Conservation (phyloP, 2,797 vertebrate species). For the Okamejei kenojei region DNA sequence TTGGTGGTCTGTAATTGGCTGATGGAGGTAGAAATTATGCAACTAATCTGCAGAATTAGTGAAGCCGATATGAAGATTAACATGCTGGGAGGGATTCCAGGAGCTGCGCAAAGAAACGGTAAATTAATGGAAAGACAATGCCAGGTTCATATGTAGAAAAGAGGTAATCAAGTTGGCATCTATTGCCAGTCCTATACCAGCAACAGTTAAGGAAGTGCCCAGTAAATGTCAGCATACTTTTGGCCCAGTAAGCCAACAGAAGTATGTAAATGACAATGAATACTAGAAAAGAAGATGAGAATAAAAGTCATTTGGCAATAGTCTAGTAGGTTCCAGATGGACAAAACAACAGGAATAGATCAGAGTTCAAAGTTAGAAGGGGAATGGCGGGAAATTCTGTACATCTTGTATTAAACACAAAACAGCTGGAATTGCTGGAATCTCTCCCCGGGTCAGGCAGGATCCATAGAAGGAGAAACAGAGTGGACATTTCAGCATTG, state of each 20-base stretch:
- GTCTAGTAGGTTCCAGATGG: neutral
- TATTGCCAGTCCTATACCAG: neutral
- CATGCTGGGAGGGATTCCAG: neutral
- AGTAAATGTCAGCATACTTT: neutral
- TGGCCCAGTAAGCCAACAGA: neutral
- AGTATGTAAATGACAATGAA: neutral
- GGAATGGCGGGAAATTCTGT: no score
- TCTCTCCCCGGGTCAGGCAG: no score
- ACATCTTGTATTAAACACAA: no score
- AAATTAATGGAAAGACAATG: neutral
- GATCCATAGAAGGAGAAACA: no score
- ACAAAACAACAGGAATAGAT: neutral
- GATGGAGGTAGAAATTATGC: no score
- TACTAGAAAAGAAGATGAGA: neutral
- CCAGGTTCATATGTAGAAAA: neutral
- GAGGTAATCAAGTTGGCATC: neutral
- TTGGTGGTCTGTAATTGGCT: no score
- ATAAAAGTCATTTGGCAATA: neutral
- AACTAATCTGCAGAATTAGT: no score
- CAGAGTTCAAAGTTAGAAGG: neutral
- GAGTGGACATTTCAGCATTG: no score
- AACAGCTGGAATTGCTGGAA: no score
- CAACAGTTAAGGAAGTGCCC: neutral
- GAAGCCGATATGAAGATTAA: neutral
- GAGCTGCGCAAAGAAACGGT: neutral